Evolutionary conservation across 1,140 invertebrate genomes (phyloP), one percentile per base, ranked within the genome.

Genomic region (Polypedilum pembai): DNA sequence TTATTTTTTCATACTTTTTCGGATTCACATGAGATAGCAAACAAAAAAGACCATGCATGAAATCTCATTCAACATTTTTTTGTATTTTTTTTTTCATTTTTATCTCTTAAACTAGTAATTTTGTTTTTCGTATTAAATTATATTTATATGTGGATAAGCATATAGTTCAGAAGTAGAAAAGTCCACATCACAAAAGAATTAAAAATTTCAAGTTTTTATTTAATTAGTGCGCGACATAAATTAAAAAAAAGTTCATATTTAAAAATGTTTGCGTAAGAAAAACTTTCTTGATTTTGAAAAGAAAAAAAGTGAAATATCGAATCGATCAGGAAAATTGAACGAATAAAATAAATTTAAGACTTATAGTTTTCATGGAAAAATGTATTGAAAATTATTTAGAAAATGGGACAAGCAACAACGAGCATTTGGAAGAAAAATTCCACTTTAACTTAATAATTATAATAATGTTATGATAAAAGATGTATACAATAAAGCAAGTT

Each of bases 31-130:
- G 41, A 12, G 8, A 15, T 1, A n/a, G n/a, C n/a, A 45, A 45
- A 45, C 15, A 56, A 56, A 56, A n/a, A n/a, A n/a, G n/a, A 12
- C 15, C 45, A 56, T 56, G 45, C 8, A 56, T n/a, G n/a, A n/a
- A n/a, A n/a, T 12, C 45, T 56, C 45, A 56, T 56, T 56, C 45
- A 56, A 56, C 45, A 56, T 56, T 56, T 56, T 56, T 56, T 56
- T 56, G 0, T 56, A 12, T 12, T 12, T 15, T 56, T 56, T 56
- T 56, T 56, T 12, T n/a, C n/a, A 15, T 56, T 56, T 56, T 56
- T 56, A 15, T 8, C 15, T 15, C 45, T 56, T 56, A 56, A 56
- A n/a, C 45, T 56, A 33, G 24, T 33, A 56, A 56, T 56, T 56
- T n/a, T 12, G 45, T 56, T 4, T 15, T 56, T 56, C 41, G 1